Base-by-base conservation (phyloP, 1,140 invertebrate genomes). In the Globodera ellingtonae region DNA sequence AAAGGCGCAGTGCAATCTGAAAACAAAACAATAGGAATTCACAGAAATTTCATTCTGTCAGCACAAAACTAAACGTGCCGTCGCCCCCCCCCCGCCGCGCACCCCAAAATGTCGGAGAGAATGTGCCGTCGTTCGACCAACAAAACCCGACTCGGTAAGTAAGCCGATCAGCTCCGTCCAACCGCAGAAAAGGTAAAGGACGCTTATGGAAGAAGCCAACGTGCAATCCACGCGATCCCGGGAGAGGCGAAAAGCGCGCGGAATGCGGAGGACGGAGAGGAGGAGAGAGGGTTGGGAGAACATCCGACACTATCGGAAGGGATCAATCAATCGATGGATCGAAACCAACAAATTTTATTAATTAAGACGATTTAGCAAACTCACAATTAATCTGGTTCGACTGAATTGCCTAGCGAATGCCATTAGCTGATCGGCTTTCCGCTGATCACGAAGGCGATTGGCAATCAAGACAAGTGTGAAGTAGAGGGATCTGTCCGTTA, bases 211-310 rank as follows among this genome's bases (percentile, higher is more conserved):
- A 15, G 24, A 67, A 21, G 48, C 69, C 4, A 77, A 21, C 10
- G 48, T 46, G 5, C 9, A 44, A 3, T 77, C 75, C 48, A 77
- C 10, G 10, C 65, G 10, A 62, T 77, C 75, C 3, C n/a, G 21
- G 13, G 75, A 77, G 6, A 62, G 65, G 6, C 56, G 9, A 52
- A 52, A 77, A 44, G 52, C 69, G 18, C 24, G 9, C 10, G 75
- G 59, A 69, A 77, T 77, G n/a, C 56, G 65, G 13, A 77, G 65
- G 65, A 46, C 75, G 48, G 75, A 67, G 24, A 65, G 35, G 13
- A 77, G 44, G 8, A 77, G 75, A 8, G 75, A 77, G 0, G 75
- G 59, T 24, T 77, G 75, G 4, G 75, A 77, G 62, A 77, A 77
- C 3, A 77, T 35, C 10, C 75, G 75, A 67, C 48, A 77, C 75